Conservation (phyloP, 1,140 invertebrate species). For the Piezodorus guildinii region DNA sequence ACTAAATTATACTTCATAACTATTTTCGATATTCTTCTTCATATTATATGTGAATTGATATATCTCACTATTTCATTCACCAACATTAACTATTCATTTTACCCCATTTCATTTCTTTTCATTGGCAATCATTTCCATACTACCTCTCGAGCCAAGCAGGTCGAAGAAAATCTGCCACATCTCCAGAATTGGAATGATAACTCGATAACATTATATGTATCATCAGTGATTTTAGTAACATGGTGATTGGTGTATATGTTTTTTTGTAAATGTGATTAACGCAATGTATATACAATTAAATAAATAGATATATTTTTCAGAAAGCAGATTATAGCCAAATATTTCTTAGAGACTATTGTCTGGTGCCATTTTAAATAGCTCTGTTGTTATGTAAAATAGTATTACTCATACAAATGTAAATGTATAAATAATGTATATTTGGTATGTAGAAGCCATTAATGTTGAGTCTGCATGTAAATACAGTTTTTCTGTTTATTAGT, state of each 20-base stretch:
- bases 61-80: too few relatives aligned
- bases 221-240: slow-evolving; percentile 10
- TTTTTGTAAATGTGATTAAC: slow-evolving; percentile 7
- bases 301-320: slow-evolving; percentile 10
- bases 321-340: not conserved
- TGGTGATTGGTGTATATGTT: slow-evolving; percentile 21
- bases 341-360: not conserved
- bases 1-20: too few relatives aligned
- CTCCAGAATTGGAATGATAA: slow-evolving; percentile 14
- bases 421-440: slow-evolving; percentile 11
- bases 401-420: not conserved
- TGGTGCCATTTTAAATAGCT: not conserved
- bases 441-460: slow-evolving; percentile 11
- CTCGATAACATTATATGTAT: slow-evolving; percentile 16
- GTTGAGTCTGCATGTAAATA: slow-evolving; percentile 6
- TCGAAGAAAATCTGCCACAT: slow-evolving; percentile 20
- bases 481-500: too few relatives aligned
- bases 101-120: slow-evolving; percentile 9
- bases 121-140: slow-evolving; percentile 1
- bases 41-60: too few relatives aligned
- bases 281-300: not conserved
- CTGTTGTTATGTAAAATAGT: not conserved
- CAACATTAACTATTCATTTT: not conserved
- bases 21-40: too few relatives aligned
- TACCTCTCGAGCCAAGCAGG: slow-evolving; percentile 5